Percentiles rank a stretch among this genome's conserved stretches.
Evolutionary conservation across 1,140 invertebrate species (phyloP).

Genomic region (Ctenoplectra terminalis): DNA sequence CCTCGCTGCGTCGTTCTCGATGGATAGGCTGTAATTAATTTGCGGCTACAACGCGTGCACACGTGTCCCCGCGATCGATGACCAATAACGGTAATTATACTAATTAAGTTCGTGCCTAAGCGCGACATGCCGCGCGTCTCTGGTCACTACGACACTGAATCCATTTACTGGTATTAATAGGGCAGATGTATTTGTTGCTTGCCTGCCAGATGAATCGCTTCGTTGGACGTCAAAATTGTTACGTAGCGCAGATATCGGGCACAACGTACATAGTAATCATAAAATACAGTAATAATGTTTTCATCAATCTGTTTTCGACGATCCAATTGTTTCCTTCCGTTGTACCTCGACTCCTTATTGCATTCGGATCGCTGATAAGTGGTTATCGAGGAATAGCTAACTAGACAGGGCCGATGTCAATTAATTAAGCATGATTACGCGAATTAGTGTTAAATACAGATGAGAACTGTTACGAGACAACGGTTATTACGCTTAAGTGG

Average conservation of each 20-base stretch:
- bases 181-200: background rate
- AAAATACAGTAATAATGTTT: background rate
- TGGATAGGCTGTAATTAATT: slow-evolving; percentile 62
- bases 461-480: slow-evolving; percentile 37
- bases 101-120: slow-evolving; percentile 65
- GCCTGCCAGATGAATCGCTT: background rate
- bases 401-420: background rate
- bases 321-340: background rate
- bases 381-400: slow-evolving; percentile 23
- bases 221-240: background rate
- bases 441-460: background rate
- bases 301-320: background rate
- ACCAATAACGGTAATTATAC: slow-evolving; percentile 71
- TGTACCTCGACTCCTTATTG: background rate
- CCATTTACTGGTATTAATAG: background rate
- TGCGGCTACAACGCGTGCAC: slow-evolving; percentile 57
- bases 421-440: slow-evolving; percentile 45
- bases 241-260: background rate
- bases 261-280: no score
- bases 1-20: slow-evolving; percentile 5
- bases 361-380: background rate
- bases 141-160: background rate
- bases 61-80: slow-evolving; percentile 56
- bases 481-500: slow-evolving; percentile 47
- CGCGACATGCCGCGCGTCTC: slow-evolving; percentile 29